phyloP scores from a whole-genome alignment of 1,140 invertebrate species.

The Rhynchophorus ferrugineus region DNA sequence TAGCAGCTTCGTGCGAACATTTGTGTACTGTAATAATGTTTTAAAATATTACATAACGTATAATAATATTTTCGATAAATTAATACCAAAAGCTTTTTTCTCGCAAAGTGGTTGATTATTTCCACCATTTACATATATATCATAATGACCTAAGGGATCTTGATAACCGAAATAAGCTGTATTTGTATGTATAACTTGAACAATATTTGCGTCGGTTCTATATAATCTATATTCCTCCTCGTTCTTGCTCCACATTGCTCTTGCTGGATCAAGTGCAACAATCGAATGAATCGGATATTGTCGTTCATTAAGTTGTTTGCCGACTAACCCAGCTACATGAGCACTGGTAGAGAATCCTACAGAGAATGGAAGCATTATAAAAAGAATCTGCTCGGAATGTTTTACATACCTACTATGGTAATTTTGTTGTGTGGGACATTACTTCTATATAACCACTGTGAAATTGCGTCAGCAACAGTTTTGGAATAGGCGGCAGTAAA shows the following conservation, averaged over 20 bases:
- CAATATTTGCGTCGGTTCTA: not conserved
- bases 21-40: not conserved
- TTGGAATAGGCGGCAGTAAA: not conserved
- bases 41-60: not conserved
- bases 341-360: not conserved
- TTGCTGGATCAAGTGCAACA: not conserved
- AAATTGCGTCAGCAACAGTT: not conserved
- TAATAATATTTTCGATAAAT: not conserved
- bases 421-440: not conserved
- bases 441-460: not conserved
- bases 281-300: no score
- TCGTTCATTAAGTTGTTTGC: no score
- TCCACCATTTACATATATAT: conserved; percentile 2
- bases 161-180: not conserved
- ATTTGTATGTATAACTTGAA: conserved; percentile 6
- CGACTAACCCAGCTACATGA: not conserved
- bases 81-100: not conserved
- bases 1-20: not conserved
- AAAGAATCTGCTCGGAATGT: no score
- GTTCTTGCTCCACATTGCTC: not conserved
- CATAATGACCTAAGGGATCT: not conserved
- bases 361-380: no score
- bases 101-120: not conserved
- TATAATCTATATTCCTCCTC: not conserved
- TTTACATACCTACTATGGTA: conserved; percentile 1